Percentiles rank a stretch among this genome's conserved stretches.
Evolutionary conservation across 2,113 vertebrate species (phyloP).

Genomic region (Asarcornis scutulata): DNA sequence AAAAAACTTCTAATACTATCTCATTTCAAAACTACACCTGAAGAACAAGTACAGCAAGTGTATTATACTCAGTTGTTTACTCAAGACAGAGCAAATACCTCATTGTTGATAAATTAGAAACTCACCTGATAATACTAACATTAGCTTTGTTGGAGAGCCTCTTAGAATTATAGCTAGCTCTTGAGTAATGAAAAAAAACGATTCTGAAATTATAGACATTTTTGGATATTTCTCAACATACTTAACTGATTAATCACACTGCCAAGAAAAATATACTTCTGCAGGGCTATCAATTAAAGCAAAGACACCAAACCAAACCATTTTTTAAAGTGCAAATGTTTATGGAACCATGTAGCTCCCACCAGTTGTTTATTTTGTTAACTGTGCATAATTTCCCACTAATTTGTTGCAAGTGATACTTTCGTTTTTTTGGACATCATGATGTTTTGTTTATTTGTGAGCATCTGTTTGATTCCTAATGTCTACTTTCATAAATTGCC

Average conservation of each 20-base stretch:
- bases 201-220: conserved; percentile 27
- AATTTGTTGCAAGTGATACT: conserved; percentile 20
- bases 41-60: neutral
- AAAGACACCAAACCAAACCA: conserved; percentile 28
- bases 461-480: neutral
- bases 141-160: conserved; percentile 22
- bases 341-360: conserved; percentile 41
- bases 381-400: conserved; percentile 1
- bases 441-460: neutral
- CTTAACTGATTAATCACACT: conserved; percentile 35
- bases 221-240: conserved; percentile 47
- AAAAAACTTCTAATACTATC: neutral
- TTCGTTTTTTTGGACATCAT: neutral
- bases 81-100: conserved; percentile 33
- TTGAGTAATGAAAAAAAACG: conserved; percentile 36
- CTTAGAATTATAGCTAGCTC: conserved; percentile 33
- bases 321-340: conserved; percentile 38
- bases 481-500: neutral
- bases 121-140: conserved; percentile 42
- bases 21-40: neutral
- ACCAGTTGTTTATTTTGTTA: conserved; percentile 38
- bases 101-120: conserved; percentile 32
- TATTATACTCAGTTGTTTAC: conserved; percentile 29
- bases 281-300: conserved; percentile 37
- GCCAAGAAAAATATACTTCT: conserved; percentile 63